Evolutionary conservation across 2,113 vertebrate species (phyloP).

Genomic region (human): DNA sequence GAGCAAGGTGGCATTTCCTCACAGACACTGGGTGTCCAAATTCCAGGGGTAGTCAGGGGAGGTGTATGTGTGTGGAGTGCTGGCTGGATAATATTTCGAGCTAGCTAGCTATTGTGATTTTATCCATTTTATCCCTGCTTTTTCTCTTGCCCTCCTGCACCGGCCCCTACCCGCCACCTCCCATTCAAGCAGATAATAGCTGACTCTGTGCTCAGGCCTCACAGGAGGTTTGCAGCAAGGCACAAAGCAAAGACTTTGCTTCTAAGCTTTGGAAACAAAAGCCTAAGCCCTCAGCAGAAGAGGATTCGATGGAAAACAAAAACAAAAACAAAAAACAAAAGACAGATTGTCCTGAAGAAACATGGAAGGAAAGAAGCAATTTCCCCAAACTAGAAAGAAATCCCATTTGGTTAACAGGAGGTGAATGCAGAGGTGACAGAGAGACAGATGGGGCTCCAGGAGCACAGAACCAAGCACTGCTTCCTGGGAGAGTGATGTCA

Average conservation of each 20-base stretch:
- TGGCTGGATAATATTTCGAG: not conserved
- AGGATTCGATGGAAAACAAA: not conserved
- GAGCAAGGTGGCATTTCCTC: not conserved
- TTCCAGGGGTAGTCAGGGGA: not conserved
- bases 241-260: not conserved
- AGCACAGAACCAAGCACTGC: not conserved
- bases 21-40: not conserved
- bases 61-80: not conserved
- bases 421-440: not conserved
- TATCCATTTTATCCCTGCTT: not conserved
- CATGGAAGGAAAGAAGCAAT: not conserved
- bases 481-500: not conserved
- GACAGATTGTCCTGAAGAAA: not conserved
- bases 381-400: not conserved
- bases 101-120: not conserved
- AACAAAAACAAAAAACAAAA: not conserved
- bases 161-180: fast-evolving
- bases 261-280: not conserved
- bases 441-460: not conserved
- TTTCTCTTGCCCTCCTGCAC: not conserved
- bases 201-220: not conserved
- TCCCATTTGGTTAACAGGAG: not conserved
- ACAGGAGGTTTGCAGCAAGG: not conserved
- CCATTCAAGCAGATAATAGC: not conserved
- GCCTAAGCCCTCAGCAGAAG: not conserved